phyloP scores from a whole-genome alignment of 2,888 invertebrate species.

The Epinotia ramella region DNA sequence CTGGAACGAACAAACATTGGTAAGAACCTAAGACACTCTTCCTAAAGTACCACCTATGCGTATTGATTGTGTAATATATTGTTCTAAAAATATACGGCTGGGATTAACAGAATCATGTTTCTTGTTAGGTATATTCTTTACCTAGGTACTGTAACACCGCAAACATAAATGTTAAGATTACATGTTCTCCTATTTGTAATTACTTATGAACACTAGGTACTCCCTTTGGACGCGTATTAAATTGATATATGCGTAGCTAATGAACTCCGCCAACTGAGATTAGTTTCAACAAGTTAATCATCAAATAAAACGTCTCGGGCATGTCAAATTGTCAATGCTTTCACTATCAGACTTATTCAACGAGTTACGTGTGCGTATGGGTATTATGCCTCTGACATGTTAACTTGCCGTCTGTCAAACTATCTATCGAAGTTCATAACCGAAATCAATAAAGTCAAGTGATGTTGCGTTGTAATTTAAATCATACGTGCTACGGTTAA shows the following conservation, averaged over 20 bases:
- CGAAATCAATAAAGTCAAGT: slow-evolving; percentile 50
- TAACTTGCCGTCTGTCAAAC: slow-evolving; percentile 84
- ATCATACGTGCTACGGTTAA: slow-evolving; percentile 50
- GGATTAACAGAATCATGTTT: background rate
- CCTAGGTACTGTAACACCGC: too few species aligned
- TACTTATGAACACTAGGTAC: background rate
- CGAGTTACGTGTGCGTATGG: slow-evolving; percentile 70
- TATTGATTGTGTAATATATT: too few species aligned
- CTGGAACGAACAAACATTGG: too few species aligned
- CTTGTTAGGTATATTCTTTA: background rate
- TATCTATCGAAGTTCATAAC: slow-evolving; percentile 71
- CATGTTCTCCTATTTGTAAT: slow-evolving; percentile 18
- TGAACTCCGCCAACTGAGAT: slow-evolving; percentile 35
- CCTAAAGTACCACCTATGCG: too few species aligned
- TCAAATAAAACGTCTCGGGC: slow-evolving; percentile 49
- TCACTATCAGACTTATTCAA: slow-evolving; percentile 69
- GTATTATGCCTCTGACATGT: slow-evolving; percentile 83
- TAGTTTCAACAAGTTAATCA: slow-evolving; percentile 43
- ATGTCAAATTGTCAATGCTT: slow-evolving; percentile 70
- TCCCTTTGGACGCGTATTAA: slow-evolving; percentile 31
- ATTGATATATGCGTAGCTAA: slow-evolving; percentile 36
- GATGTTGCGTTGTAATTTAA: slow-evolving; percentile 45
- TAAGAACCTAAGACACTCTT: too few species aligned
- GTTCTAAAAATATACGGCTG: too few species aligned
- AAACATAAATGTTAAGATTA: background rate